phyloP scores from a whole-genome alignment of 1,140 invertebrate genomes.

The Cydia fagiglandana region DNA sequence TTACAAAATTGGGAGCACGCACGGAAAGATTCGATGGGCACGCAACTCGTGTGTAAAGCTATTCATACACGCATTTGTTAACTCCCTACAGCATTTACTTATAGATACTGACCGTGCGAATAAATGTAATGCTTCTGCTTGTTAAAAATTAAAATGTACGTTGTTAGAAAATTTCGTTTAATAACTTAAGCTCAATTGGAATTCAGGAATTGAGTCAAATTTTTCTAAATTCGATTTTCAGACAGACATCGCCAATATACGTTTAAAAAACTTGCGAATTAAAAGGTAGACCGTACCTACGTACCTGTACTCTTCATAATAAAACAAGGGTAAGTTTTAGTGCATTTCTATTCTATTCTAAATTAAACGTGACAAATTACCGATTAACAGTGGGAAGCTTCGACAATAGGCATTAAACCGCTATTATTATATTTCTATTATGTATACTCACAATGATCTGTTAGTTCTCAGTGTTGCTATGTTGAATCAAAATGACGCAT shows the following conservation, averaged over 20 bases:
- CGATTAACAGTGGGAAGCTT: constrained; percentile 8
- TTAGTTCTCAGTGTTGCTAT: constrained; percentile 12
- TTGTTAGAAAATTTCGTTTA: too few relatives aligned
- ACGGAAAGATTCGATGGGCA: constrained; percentile 13
- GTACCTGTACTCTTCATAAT: too few relatives aligned
- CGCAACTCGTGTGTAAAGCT: background rate
- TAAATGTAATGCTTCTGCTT: too few relatives aligned
- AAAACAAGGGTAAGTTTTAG: too few relatives aligned
- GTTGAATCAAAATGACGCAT: background rate
- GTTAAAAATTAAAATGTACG: too few relatives aligned
- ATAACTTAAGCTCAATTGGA: too few relatives aligned
- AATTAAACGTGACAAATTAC: background rate
- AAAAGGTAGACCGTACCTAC: too few relatives aligned
- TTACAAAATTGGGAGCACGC: constrained; percentile 22
- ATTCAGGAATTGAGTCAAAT: too few relatives aligned
- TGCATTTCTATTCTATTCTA: background rate
- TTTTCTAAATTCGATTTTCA: too few relatives aligned
- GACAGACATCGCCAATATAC: too few relatives aligned
- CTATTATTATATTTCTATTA: constrained; percentile 11
- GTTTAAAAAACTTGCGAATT: too few relatives aligned
- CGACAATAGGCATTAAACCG: background rate
- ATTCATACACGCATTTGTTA: background rate
- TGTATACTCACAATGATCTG: background rate
- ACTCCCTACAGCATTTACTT: background rate
- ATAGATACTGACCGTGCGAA: background rate